These are phyloP conservation scores for Geopemphigus sp. DNA, from an alignment of 1,140 invertebrate genomes.

Conservation along the genomic window DNA sequence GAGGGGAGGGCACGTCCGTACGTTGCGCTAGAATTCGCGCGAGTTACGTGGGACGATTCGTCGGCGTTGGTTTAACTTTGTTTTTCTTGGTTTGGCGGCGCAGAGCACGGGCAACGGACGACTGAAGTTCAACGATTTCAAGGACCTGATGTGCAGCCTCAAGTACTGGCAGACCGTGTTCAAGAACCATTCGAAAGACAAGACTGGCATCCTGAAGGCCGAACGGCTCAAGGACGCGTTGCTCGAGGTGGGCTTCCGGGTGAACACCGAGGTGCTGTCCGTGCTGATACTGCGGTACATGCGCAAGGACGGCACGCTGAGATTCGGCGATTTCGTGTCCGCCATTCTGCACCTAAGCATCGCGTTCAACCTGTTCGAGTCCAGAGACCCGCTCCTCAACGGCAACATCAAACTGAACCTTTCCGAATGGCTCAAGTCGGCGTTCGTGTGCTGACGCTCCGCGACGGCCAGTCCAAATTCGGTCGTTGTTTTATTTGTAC, in stretches of 20 bases:
- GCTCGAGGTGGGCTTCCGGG: constrained; percentile 81
- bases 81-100: not conserved
- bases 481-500: not conserved
- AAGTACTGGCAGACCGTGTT: constrained; percentile 90
- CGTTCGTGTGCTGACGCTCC: constrained; percentile 15
- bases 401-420: constrained; percentile 77
- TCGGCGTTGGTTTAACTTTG: no score
- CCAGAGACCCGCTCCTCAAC: constrained; percentile 78
- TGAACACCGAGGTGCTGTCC: constrained; percentile 78
- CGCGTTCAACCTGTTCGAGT: constrained; percentile 84
- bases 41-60: no score
- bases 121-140: constrained; percentile 82
- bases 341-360: constrained; percentile 84
- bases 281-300: constrained; percentile 82
- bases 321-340: constrained; percentile 89
- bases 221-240: constrained; percentile 82
- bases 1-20: no score
- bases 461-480: no score
- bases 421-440: constrained; percentile 59
- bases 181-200: constrained; percentile 86
- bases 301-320: constrained; percentile 88
- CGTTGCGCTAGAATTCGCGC: no score
- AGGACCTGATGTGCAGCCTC: constrained; percentile 87
- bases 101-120: constrained; percentile 77
- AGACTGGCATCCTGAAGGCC: constrained; percentile 83